phyloP scores from a whole-genome alignment of 2,797 vertebrate genomes.

The Gallinago nigripennis region DNA sequence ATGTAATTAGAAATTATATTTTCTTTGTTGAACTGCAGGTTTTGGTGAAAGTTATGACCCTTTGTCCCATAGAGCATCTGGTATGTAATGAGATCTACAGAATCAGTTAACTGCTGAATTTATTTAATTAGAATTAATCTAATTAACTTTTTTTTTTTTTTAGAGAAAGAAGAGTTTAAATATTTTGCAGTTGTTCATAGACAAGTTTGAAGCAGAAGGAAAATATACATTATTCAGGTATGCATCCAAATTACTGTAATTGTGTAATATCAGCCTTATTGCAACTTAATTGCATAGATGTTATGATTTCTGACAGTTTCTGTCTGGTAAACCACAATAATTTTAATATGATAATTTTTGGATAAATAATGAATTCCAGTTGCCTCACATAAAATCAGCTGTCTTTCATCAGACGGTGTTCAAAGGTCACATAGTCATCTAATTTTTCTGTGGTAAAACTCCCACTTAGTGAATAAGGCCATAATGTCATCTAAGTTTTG shows the following conservation, averaged over 20 bases:
- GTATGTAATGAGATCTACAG: slow-evolving; percentile 75
- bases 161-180: slow-evolving; percentile 87
- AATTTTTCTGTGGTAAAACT: background rate
- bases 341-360: background rate
- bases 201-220: slow-evolving; percentile 87
- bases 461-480: background rate
- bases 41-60: slow-evolving; percentile 85
- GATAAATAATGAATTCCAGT: background rate
- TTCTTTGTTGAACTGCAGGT: slow-evolving; percentile 75
- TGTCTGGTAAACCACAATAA: background rate
- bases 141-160: background rate
- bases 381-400: background rate
- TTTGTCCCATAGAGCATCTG: slow-evolving; percentile 88
- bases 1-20: background rate
- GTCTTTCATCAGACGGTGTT: background rate
- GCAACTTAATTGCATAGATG: background rate
- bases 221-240: slow-evolving; percentile 93
- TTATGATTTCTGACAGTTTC: background rate
- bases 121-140: background rate
- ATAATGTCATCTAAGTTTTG: background rate
- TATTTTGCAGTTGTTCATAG: slow-evolving; percentile 87
- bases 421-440: background rate
- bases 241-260: background rate
- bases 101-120: background rate
- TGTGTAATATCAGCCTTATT: background rate